Conservation (phyloP, 2,888 invertebrate genomes). For the Platycheirus albimanus region DNA sequence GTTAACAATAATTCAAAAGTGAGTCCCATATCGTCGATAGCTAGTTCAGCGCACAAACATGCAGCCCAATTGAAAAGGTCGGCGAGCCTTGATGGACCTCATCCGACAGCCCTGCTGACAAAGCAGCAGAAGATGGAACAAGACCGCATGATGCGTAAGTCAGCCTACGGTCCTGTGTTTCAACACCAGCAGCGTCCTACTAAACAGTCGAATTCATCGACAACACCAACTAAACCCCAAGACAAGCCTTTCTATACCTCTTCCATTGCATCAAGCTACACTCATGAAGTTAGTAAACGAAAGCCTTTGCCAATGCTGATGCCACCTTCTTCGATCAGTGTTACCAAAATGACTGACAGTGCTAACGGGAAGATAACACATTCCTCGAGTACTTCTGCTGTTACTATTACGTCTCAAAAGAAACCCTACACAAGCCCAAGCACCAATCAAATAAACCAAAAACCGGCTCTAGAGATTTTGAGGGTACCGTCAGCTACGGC, state of each 20-base stretch:
- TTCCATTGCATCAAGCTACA: slow-evolving; percentile 76
- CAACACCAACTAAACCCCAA: slow-evolving; percentile 43
- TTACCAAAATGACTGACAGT: slow-evolving; percentile 60
- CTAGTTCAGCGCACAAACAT: slow-evolving; percentile 80
- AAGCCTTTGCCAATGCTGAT: slow-evolving; percentile 75
- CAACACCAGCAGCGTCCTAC: slow-evolving; percentile 43
- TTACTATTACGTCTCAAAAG: slow-evolving; percentile 61
- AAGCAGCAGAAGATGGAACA: slow-evolving; percentile 79
- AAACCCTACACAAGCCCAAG: slow-evolving; percentile 66
- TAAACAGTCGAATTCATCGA: slow-evolving; percentile 22
- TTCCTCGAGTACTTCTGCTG: slow-evolving; percentile 71
- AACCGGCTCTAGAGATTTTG: slow-evolving; percentile 80
- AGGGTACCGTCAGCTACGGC: slow-evolving; percentile 75
- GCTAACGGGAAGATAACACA: slow-evolving; percentile 34
- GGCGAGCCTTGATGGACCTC: slow-evolving; percentile 79
- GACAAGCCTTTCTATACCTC: slow-evolving; percentile 77
- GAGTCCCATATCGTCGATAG: slow-evolving; percentile 79
- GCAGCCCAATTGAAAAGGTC: slow-evolving; percentile 79
- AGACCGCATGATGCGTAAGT: slow-evolving; percentile 75
- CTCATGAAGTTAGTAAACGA: slow-evolving; percentile 75
- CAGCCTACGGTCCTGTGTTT: slow-evolving; percentile 70
- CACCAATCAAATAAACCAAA: slow-evolving; percentile 54
- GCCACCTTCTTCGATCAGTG: slow-evolving; percentile 80
- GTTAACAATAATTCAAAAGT: too few relatives aligned
- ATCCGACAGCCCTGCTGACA: slow-evolving; percentile 65